Base-by-base conservation (phyloP, 2,888 invertebrate genomes). In the Cyaniris semiargus region DNA sequence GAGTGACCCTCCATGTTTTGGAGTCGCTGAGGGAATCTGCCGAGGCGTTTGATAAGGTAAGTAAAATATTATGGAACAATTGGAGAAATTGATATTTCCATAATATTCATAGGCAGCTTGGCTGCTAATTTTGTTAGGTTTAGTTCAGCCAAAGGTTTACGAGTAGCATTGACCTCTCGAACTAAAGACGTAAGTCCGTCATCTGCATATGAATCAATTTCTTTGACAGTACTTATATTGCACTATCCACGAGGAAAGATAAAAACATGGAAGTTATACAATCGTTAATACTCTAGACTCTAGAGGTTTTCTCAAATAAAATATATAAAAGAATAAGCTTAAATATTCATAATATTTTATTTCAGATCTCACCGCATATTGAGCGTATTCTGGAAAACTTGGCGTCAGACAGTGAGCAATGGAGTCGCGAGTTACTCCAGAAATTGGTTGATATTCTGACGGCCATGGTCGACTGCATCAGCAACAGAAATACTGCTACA, bases 1-100 rank as follows among this genome's bases (percentile, higher is more conserved):
- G 95, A 2, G 95, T 96, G 66, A 95, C 96, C 6, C 94, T 96
- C 80, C 94, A 96, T 80, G 95, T 97, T 85, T 85, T 97, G 18
- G 94, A 95, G 0, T 95, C 95, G 0, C 90, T 95, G 80, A 95
- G 96, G 75, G 95, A 96, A 75, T 95, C 95, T 4, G 94, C 94
- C 0, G 94, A 94, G 56, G 94, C 95, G 27, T 95, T 96, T 80
- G 95, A 95, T 81, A 95, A 95, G 91, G 95, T 96, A 83, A 82
- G 85, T 82, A 0, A 44, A 44, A 74, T 70, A 78, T 72, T 27
- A 15, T 23, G n/a, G 3, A 56, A 58, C 21, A 3, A 7, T 13
- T 58, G 56, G 48, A 48, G 15, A 48, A 48, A 15, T 15, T 4
- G 3, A 48, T n/a, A n/a, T n/a, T n/a, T n/a, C n/a, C n/a, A n/a